Percentiles rank a stretch among this genome's conserved stretches.
These are phyloP conservation scores for Drosophila nikananu DNA, from an alignment of 1,140 invertebrate species.

Conservation along the genomic window DNA sequence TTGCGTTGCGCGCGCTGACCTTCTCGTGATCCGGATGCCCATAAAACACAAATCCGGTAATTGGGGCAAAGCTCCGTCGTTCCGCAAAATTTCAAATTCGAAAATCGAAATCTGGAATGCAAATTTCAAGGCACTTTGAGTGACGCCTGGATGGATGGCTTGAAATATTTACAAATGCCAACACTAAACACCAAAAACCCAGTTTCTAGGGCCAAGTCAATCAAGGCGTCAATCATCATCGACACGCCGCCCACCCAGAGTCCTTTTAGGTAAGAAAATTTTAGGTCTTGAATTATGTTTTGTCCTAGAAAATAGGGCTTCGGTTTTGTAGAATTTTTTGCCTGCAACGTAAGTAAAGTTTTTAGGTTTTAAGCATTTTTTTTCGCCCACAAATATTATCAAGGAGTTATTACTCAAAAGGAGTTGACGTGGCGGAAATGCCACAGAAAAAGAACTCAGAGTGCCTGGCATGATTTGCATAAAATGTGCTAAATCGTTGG, in stretches of 20 bases:
- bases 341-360: background rate
- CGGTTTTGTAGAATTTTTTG: background rate
- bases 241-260: slow-evolving; percentile 15
- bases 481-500: slow-evolving; percentile 53
- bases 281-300: background rate
- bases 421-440: slow-evolving; percentile 67
- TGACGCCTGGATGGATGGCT: slow-evolving; percentile 13
- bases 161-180: slow-evolving; percentile 75
- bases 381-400: slow-evolving; percentile 47
- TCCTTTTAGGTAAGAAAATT: background rate
- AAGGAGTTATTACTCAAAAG: slow-evolving; percentile 31
- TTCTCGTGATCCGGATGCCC: slow-evolving; percentile 65
- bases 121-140: slow-evolving; percentile 49
- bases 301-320: background rate
- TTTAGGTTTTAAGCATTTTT: background rate
- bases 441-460: slow-evolving; percentile 35
- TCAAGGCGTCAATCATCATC: slow-evolving; percentile 31
- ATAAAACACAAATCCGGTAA: slow-evolving; percentile 58
- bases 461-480: slow-evolving; percentile 64
- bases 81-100: slow-evolving; percentile 39
- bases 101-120: slow-evolving; percentile 45
- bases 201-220: slow-evolving; percentile 49
- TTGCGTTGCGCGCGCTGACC: slow-evolving; percentile 60
- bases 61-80: slow-evolving; percentile 42
- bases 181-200: slow-evolving; percentile 37